These are phyloP conservation scores for Hippocampus barbouri DNA, from an alignment of 2,113 vertebrate species.

Conservation along the genomic window DNA sequence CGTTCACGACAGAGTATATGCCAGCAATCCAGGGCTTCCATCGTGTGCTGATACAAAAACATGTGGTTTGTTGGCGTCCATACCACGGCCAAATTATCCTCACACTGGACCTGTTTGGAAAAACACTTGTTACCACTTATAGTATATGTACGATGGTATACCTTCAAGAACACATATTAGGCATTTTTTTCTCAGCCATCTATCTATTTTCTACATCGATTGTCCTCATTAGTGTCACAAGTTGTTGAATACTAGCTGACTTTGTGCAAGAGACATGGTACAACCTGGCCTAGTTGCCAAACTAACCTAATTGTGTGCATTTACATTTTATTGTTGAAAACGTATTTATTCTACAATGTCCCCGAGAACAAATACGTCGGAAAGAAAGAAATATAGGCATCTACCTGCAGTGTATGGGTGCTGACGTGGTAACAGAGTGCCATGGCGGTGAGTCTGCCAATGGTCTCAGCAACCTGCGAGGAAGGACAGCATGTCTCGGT, in stretches of 20 bases:
- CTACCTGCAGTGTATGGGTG: slow-evolving; percentile 85
- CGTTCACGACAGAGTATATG: slow-evolving; percentile 46
- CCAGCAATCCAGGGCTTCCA: slow-evolving; percentile 77
- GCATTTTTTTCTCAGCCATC: neutral
- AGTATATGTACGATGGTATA: neutral
- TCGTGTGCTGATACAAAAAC: slow-evolving; percentile 87
- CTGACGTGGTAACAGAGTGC: slow-evolving; percentile 79
- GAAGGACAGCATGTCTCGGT: slow-evolving; percentile 86
- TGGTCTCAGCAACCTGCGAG: slow-evolving; percentile 71
- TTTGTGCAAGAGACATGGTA: too few relatives aligned
- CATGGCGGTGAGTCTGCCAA: slow-evolving; percentile 77
- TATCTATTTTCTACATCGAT: too few relatives aligned
- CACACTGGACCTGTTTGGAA: slow-evolving; percentile 77
- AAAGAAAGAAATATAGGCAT: neutral
- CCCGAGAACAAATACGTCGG: too few relatives aligned
- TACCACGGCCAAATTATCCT: slow-evolving; percentile 76
- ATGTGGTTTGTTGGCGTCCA: slow-evolving; percentile 93
- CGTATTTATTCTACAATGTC: too few relatives aligned
- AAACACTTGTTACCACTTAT: neutral
- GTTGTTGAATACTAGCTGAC: too few relatives aligned
- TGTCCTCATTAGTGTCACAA: too few relatives aligned
- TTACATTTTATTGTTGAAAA: too few relatives aligned
- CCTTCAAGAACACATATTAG: neutral
- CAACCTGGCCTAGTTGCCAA: too few relatives aligned
- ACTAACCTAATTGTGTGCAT: too few relatives aligned